Evolutionary conservation across 2,888 invertebrate species (phyloP), one percentile per base, ranked within the genome.

Genomic region (Bunonema sp.): DNA sequence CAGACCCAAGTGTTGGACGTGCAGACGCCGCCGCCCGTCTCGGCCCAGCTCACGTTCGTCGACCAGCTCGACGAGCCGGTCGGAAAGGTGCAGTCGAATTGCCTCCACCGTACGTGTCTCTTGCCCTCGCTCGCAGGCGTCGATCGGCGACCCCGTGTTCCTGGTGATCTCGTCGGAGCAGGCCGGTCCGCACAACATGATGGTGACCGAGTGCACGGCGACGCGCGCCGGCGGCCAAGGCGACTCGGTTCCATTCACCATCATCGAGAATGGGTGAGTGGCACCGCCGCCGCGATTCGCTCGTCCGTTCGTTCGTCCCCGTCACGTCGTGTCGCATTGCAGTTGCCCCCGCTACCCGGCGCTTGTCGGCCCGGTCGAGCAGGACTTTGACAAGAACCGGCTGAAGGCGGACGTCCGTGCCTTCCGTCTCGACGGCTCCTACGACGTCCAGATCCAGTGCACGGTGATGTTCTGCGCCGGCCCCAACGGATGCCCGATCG

Each of bases 391-490:
- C 34, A 63, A 67, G 51, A 67, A 63, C 42, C 53, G 68, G 19
- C 57, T 68, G 30, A 61, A 59, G 41, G 53, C 61, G 7, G 61
- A 65, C 40, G 58, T 68, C 46, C 55, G 67, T 33, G 68, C 68
- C 2, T 68, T 68, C 62, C 59, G 68, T 19, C 49, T 68, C 23
- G 68, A 68, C 37, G 68, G 68, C 32, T 64, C 63, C 10, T 68
- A 67, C 43, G 68, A 68, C 42, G 57, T 68, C 8, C 67, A 68
- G 46, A 67, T 68, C 46, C 52, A 60, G 26, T 68, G 68, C 49
- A 56, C 57, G 4, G 49, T 68, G 15, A 68, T 68, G 68, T 68
- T 68, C 59, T 68, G 68, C 45, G 68, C 68, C 8, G 68, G 67
- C 44, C 64, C 65, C 33, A 60, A 60, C 33, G 68, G 68, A 42